Conservation (phyloP, 2,888 invertebrate species). For the Strigamia crassipes region DNA sequence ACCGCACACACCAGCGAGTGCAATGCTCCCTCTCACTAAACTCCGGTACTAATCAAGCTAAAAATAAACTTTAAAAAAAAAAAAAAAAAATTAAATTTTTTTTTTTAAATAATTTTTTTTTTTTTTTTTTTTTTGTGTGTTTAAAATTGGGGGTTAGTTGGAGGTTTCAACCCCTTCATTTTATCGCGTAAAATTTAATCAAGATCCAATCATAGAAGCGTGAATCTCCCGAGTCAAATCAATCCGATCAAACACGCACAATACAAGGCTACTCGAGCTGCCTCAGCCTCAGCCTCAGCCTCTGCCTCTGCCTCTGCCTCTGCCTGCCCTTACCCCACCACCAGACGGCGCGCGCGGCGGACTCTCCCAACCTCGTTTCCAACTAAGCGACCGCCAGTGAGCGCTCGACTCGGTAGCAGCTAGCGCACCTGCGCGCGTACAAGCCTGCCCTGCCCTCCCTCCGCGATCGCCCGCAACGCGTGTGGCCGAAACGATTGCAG, state of each 20-base stretch:
- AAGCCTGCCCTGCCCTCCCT: constrained; percentile 42
- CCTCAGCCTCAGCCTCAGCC: too few species aligned
- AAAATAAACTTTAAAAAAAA: not conserved
- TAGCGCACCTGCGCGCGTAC: constrained; percentile 46
- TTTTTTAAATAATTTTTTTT: too few species aligned
- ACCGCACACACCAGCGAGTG: not conserved
- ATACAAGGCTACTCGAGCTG: constrained; percentile 18
- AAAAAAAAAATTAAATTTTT: not conserved
- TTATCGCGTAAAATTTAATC: not conserved
- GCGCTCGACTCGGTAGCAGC: constrained; percentile 46
- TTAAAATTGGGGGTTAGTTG: not conserved
- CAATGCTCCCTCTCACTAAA: constrained; percentile 2
- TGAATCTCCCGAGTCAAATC: constrained; percentile 7
- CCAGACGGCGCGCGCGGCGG: constrained; percentile 45
- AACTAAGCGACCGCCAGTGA: constrained; percentile 20
- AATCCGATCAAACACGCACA: constrained; percentile 33
- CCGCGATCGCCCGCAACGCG: constrained; percentile 44
- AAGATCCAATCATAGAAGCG: not conserved
- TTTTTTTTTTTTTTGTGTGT: not conserved
- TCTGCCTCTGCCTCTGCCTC: too few species aligned
- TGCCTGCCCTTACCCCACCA: constrained; percentile 38
- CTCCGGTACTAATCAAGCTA: not conserved
- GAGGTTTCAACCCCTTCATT: not conserved
- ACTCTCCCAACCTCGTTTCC: constrained; percentile 10
- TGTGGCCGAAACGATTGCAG: constrained; percentile 39